A percentile compares a stretch with the other conserved stretches of the same genome.
Conservation (phyloP, 2,113 vertebrate species). For the Hirundichthys speculiger region DNA sequence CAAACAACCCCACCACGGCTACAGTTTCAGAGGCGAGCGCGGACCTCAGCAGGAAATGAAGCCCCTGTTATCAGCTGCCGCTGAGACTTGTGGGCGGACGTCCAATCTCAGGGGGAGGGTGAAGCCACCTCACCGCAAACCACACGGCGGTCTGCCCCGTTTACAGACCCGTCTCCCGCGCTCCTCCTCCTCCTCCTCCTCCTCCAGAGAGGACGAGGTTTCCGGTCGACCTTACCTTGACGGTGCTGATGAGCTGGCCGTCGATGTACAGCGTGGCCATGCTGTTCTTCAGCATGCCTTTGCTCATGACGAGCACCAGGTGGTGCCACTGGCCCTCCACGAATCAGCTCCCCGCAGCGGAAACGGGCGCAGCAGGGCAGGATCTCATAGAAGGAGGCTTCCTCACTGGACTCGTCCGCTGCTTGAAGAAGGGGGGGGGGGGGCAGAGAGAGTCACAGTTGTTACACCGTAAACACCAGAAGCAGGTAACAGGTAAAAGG, state of each 20-base stretch:
- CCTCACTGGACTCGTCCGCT: constrained; percentile 96
- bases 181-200: no score
- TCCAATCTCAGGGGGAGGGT: no score
- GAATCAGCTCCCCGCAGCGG: constrained; percentile 94
- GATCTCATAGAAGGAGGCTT: constrained; percentile 97
- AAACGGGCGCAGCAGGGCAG: constrained; percentile 96
- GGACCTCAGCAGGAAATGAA: constrained; percentile 43
- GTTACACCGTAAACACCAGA: no score
- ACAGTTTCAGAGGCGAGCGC: no score
- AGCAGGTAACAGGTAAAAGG: no score
- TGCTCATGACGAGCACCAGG: constrained; percentile 96
- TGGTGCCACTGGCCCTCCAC: constrained; percentile 98
- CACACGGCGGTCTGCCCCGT: constrained; percentile 27
- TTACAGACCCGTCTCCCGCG: no score
- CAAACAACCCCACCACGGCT: no score
- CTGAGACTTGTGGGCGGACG: no score
- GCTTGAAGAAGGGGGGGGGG: constrained; percentile 34
- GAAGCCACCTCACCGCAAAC: constrained; percentile 43
- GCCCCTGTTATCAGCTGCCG: constrained; percentile 2
- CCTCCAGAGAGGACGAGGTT: no score
- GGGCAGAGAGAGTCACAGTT: no score
- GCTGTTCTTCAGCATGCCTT: constrained; percentile 99
- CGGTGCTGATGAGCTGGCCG: constrained; percentile 92
- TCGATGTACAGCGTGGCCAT: constrained; percentile 94
- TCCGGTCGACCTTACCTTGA: no score